Evolutionary conservation across 2,797 vertebrate species (phyloP).

Genomic region (Smutsia gigantea): DNA sequence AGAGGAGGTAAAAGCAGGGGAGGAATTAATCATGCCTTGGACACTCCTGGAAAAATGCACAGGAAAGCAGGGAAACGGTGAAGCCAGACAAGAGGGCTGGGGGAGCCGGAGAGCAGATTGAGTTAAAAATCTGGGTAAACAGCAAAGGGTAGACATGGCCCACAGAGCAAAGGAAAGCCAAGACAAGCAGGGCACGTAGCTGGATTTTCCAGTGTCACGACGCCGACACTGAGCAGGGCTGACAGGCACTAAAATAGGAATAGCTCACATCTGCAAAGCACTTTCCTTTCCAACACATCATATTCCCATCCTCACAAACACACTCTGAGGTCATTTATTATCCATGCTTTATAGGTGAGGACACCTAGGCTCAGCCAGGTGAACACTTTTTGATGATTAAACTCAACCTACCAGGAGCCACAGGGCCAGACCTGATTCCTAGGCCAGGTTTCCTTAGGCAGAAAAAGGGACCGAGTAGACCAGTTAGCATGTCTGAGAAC

Average conservation of each 20-base stretch:
- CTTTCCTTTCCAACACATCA: neutral
- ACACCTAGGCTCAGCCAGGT: neutral
- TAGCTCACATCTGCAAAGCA: slow-evolving; percentile 18
- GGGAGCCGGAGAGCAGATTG: neutral
- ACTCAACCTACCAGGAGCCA: neutral
- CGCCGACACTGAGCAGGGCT: slow-evolving; percentile 46
- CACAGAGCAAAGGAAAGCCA: slow-evolving; percentile 45
- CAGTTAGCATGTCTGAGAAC: neutral
- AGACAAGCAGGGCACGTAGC: slow-evolving; percentile 63
- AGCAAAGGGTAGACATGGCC: slow-evolving; percentile 40
- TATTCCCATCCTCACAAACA: neutral
- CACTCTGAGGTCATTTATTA: neutral
- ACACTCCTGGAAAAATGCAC: neutral
- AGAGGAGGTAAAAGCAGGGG: neutral
- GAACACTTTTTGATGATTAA: neutral
- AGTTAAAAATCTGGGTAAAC: slow-evolving; percentile 65
- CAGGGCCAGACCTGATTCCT: neutral
- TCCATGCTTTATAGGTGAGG: neutral
- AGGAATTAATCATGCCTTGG: neutral
- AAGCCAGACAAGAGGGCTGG: neutral
- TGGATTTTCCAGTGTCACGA: slow-evolving; percentile 60
- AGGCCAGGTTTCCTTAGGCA: neutral
- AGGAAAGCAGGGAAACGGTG: neutral
- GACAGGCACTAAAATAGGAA: slow-evolving; percentile 51
- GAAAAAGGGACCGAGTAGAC: neutral